These are phyloP conservation scores for Coptodon bakossiorum DNA, from an alignment of 2,113 vertebrate genomes.

Conservation along the genomic window DNA sequence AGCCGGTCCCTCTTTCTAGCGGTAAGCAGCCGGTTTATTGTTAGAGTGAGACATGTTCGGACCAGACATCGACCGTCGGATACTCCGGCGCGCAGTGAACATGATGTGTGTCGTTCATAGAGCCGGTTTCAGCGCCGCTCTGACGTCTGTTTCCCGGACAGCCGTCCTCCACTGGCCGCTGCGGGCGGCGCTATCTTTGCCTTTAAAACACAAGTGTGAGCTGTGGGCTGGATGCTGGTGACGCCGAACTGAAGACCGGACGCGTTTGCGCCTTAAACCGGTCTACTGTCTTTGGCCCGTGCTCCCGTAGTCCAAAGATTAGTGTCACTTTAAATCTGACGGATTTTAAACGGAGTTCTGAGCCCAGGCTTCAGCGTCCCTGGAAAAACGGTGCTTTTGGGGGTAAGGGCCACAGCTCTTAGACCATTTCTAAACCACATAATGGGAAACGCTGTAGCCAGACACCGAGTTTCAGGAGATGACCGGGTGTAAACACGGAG, in stretches of 20 bases:
- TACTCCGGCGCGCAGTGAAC: not conserved
- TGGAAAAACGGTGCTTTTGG: not conserved
- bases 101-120: not conserved
- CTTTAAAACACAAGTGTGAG: fast-evolving
- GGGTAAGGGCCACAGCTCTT: not conserved
- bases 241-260: not conserved
- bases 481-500: not conserved
- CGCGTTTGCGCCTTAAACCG: fast-evolving
- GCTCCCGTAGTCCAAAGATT: fast-evolving
- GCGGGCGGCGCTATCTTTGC: not conserved
- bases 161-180: not conserved
- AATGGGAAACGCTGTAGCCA: not conserved
- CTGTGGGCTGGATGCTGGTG: not conserved
- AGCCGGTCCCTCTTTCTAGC: fast-evolving
- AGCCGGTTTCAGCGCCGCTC: not conserved
- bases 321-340: not conserved
- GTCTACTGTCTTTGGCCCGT: fast-evolving
- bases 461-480: not conserved
- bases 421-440: not conserved
- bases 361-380: not conserved
- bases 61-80: fast-evolving
- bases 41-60: fast-evolving
- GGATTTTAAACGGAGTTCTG: not conserved
- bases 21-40: fast-evolving
- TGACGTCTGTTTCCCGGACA: not conserved